Conservation (phyloP, 2,113 vertebrate genomes). For the Pangasianodon hypophthalmus region DNA sequence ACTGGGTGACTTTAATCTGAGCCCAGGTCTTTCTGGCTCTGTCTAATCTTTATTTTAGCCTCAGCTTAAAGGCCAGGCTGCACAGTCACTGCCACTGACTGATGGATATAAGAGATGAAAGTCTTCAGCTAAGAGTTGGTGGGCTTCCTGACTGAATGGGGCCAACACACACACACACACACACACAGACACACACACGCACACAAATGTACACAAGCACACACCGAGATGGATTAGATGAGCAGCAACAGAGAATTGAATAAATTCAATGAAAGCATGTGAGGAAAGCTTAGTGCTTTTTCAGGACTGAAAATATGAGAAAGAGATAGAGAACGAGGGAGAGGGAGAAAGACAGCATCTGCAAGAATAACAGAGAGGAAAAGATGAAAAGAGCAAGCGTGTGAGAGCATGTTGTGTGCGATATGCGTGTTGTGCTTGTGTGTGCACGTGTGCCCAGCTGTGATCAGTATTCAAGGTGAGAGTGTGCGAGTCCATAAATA, state of each 20-base stretch:
- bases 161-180: conserved; percentile 38
- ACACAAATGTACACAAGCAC: conserved; percentile 26
- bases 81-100: conserved; percentile 18
- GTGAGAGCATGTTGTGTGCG: neutral
- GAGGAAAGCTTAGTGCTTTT: conserved; percentile 22
- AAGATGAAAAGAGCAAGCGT: neutral
- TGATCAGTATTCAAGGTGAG: conserved; percentile 49
- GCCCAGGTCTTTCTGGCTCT: conserved; percentile 4
- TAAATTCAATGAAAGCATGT: conserved; percentile 30
- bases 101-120: conserved; percentile 47
- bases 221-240: conserved; percentile 35
- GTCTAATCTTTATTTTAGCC: conserved; percentile 40
- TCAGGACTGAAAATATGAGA: neutral
- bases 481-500: conserved; percentile 46
- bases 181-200: conserved; percentile 30
- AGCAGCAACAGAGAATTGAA: conserved; percentile 30
- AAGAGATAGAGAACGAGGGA: neutral
- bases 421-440: conserved; percentile 5
- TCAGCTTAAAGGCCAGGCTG: conserved; percentile 29
- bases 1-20: conserved; percentile 27
- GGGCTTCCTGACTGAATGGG: conserved; percentile 50
- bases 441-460: conserved; percentile 17
- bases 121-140: conserved; percentile 43
- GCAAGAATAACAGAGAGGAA: neutral
- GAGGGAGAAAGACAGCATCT: neutral